A percentile compares a stretch with the other conserved stretches of the same genome.
Conservation (phyloP, 1,140 invertebrate species). For the Drosophila sucinea region DNA sequence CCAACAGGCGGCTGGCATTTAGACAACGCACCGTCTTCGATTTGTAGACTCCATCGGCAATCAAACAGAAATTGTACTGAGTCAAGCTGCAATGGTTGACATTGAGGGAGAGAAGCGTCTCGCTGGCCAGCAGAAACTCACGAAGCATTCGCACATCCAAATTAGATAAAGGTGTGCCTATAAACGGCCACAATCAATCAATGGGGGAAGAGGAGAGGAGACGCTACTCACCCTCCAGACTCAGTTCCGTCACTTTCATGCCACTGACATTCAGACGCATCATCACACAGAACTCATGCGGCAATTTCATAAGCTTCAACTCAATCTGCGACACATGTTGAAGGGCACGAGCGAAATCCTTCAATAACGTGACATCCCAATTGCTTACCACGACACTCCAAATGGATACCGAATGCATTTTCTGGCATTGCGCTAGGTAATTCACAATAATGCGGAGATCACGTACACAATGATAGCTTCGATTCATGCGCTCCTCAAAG, state of each 20-base stretch:
- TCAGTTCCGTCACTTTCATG: slow-evolving; percentile 53
- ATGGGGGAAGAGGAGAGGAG: neutral
- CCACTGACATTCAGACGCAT: slow-evolving; percentile 36
- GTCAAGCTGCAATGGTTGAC: slow-evolving; percentile 56
- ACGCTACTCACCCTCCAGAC: slow-evolving; percentile 57
- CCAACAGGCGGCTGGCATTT: slow-evolving; percentile 48
- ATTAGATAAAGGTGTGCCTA: slow-evolving; percentile 51
- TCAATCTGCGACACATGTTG: slow-evolving; percentile 37
- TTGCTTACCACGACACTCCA: slow-evolving; percentile 35
- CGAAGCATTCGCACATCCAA: slow-evolving; percentile 36
- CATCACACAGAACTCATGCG: slow-evolving; percentile 64
- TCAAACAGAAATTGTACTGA: slow-evolving; percentile 65
- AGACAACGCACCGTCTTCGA: slow-evolving; percentile 45
- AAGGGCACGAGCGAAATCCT: slow-evolving; percentile 51
- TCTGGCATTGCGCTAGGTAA: slow-evolving; percentile 36
- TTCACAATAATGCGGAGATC: slow-evolving; percentile 63
- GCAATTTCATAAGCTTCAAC: slow-evolving; percentile 60
- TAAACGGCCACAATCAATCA: neutral
- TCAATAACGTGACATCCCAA: slow-evolving; percentile 38
- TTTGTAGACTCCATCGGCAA: slow-evolving; percentile 72
- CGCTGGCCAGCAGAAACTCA: slow-evolving; percentile 47
- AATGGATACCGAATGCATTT: slow-evolving; percentile 40
- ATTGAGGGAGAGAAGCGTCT: slow-evolving; percentile 51
- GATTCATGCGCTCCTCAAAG: slow-evolving; percentile 66
- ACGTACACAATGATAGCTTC: slow-evolving; percentile 47